A percentile compares a stretch with the other conserved stretches of the same genome.
Conservation (phyloP, 2,113 vertebrate genomes). For the Prietella phreatophila region DNA sequence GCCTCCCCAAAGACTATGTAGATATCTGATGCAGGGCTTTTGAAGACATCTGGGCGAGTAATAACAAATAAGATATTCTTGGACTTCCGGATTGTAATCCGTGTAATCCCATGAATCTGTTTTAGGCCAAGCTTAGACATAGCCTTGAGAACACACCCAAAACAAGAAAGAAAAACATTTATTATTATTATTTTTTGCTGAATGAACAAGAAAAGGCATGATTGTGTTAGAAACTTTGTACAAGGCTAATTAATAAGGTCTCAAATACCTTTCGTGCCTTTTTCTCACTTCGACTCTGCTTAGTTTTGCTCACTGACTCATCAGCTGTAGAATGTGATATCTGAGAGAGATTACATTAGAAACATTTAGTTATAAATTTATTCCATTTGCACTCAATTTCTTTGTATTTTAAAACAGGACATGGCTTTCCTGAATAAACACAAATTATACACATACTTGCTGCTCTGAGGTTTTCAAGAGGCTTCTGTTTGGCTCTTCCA, state of each 20-base stretch:
- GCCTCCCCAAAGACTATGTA: constrained; percentile 97
- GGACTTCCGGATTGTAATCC: constrained; percentile 97
- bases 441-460: constrained; percentile 70
- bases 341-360: constrained; percentile 60
- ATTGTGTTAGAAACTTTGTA: background rate
- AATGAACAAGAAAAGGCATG: background rate
- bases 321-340: constrained; percentile 74
- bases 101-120: constrained; percentile 91
- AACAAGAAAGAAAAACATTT: constrained; percentile 15
- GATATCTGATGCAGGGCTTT: constrained; percentile 93
- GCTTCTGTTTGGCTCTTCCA: constrained; percentile 77
- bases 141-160: constrained; percentile 70
- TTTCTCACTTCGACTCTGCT: constrained; percentile 96
- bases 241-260: constrained; percentile 17
- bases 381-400: background rate
- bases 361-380: background rate
- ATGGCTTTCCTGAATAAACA: background rate
- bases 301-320: constrained; percentile 84
- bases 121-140: constrained; percentile 96
- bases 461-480: constrained; percentile 69
- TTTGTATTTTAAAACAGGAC: background rate
- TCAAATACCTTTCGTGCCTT: constrained; percentile 88
- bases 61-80: constrained; percentile 98
- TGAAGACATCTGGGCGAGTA: constrained; percentile 93
- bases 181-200: background rate